These are phyloP conservation scores for Microchirus variegatus DNA, from an alignment of 2,797 vertebrate species.

Conservation along the genomic window DNA sequence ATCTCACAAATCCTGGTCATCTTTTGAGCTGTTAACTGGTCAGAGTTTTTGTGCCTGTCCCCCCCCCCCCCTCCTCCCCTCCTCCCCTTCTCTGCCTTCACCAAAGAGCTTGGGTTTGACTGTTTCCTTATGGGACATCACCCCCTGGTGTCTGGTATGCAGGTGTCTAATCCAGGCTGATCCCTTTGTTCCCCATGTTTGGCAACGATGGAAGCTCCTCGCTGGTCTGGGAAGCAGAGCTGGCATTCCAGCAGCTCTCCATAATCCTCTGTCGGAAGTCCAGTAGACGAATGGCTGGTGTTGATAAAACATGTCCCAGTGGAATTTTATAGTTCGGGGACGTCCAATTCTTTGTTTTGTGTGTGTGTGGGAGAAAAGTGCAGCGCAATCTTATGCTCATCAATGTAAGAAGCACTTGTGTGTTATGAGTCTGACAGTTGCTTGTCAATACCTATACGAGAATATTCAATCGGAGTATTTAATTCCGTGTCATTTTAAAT, in stretches of 20 bases:
- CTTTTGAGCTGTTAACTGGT: constrained; percentile 44
- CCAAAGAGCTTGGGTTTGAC: constrained; percentile 29
- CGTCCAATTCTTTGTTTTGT: constrained; percentile 57
- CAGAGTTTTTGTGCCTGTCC: constrained; percentile 28
- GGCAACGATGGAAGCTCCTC: constrained; percentile 70
- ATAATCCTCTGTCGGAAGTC: constrained; percentile 83
- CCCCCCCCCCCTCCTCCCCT: neutral
- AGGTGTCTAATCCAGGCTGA: constrained; percentile 80
- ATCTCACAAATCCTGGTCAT: constrained; percentile 51
- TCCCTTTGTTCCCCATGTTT: constrained; percentile 81
- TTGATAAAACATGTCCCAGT: constrained; percentile 79
- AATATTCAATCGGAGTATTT: too few species aligned
- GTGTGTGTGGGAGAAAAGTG: constrained; percentile 4
- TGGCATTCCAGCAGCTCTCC: constrained; percentile 79
- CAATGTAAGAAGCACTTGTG: too few species aligned
- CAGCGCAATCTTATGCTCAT: too few species aligned
- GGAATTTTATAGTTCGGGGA: constrained; percentile 77
- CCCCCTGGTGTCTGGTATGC: constrained; percentile 83
- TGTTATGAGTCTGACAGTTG: constrained; percentile 8
- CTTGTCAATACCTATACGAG: too few species aligned
- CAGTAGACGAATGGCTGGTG: constrained; percentile 78
- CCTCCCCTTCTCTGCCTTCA: constrained; percentile 30
- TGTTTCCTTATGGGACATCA: constrained; percentile 66
- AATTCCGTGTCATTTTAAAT: too few species aligned
- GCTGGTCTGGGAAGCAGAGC: constrained; percentile 72